Base-by-base conservation (phyloP, 2,888 invertebrate genomes). In the Hedya salicella region DNA sequence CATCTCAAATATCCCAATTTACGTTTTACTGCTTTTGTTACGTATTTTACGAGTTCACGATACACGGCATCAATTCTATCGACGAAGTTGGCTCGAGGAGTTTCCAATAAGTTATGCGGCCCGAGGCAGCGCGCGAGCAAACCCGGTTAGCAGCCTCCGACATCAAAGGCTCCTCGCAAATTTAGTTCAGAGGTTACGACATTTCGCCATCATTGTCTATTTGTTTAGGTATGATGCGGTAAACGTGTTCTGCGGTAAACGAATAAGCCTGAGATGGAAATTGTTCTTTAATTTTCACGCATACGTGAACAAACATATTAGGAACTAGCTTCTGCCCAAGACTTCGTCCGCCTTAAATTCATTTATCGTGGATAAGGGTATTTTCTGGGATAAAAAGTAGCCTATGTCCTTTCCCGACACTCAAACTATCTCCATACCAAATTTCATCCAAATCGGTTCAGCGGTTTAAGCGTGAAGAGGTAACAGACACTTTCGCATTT, bases 31-130 rank as follows among this genome's bases (percentile, higher is more conserved):
- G n/a, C n/a, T n/a, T n/a, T n/a, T n/a, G n/a, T n/a, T n/a, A n/a
- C n/a, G 36, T 9, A 36, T 9, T 36, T 5, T 36, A 11, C 9
- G 11, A 40, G 32, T 30, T 17, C 11, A 14, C 39, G 13, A 13
- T 46, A 21, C 44, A 32, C 3, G 16, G 25, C 25, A 42, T 44
- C 56, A 40, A 25, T 54, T 54, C 40, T 40, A 54, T 69, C 62
- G 68, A 61, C 59, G 49, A 70, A 73, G 69, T 32, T 39, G 9
- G 6, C 25, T 25, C 3, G 1, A 53, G 49, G 73, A 74, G 68
- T 79, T 78, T 69, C 76, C 79, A 76, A 78, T 79, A 79, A 81
- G 74, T 79, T 79, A 80, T 79, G 73, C 78, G 25, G 25, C 9
- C 36, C 9, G 36, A 5, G 36, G 36, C 36, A 36, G 9, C 4